Percentiles rank a stretch among this genome's conserved stretches.
These are phyloP conservation scores for Promerops cafer DNA, from an alignment of 2,113 vertebrate genomes.

Conservation along the genomic window DNA sequence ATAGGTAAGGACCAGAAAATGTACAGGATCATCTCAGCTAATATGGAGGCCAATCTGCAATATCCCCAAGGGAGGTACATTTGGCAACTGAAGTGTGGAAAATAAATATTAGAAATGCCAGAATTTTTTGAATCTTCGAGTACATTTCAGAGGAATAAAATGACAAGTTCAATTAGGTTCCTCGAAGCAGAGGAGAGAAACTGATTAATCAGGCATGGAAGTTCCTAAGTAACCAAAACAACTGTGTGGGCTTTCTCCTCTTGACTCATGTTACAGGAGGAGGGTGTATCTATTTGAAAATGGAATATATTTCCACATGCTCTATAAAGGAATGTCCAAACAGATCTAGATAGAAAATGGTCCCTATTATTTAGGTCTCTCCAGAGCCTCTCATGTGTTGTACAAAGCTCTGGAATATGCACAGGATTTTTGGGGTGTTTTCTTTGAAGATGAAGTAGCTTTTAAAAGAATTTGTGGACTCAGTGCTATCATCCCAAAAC, in stretches of 20 bases:
- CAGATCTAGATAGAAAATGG: background rate
- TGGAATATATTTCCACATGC: constrained; percentile 38
- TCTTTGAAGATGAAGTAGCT: background rate
- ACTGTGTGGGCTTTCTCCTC: constrained; percentile 64
- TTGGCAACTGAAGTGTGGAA: background rate
- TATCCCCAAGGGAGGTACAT: background rate
- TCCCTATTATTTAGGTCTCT: background rate
- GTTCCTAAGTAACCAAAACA: constrained; percentile 68
- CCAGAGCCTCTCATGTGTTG: background rate
- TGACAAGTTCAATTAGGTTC: constrained; percentile 61
- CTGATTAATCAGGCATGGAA: constrained; percentile 66
- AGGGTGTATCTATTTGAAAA: constrained; percentile 47
- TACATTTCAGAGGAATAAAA: constrained; percentile 41
- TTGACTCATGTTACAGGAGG: constrained; percentile 61
- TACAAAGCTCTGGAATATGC: background rate
- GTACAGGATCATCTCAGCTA: background rate
- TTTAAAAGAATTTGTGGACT: background rate
- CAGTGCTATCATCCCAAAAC: background rate
- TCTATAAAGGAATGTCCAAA: constrained; percentile 32
- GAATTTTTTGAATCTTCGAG: background rate
- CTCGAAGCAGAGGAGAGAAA: constrained; percentile 55
- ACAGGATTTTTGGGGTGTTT: background rate
- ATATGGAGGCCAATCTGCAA: background rate
- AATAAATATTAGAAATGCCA: constrained; percentile 55
- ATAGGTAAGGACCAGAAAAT: background rate